Base-by-base conservation (phyloP, 2,797 vertebrate genomes). In the Scolopax bukidnonensis region DNA sequence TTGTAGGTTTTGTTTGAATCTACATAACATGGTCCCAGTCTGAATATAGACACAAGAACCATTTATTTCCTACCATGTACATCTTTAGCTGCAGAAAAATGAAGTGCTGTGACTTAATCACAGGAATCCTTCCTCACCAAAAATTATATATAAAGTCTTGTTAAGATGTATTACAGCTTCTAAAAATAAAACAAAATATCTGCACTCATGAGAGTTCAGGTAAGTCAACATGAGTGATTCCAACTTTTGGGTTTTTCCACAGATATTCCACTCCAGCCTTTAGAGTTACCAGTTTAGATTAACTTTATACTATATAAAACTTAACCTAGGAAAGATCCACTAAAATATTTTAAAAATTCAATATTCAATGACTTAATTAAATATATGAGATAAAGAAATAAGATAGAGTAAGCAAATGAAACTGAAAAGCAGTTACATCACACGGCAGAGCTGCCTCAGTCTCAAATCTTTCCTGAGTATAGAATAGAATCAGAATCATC, bases 121-220 rank as follows among this genome's bases (percentile, higher is more conserved):
- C 25, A 61, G 28, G 23, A 57, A 53, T 10, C 19, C 17, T 76
- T 73, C 53, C 74, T 84, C 30, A 59, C 19, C 48, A 63, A 7
- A 82, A 48, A 48, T 23, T 28, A 30, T 5, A 61, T 28, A 57
- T 11, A 33, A 36, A 50, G 11, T 70, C 63, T 64, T 57, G 10
- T 70, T 73, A 69, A 41, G 23, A 69, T 69, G 13, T 27, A 41
- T 50, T 69, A 19, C 21, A 76, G 28, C 9, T 43, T 91, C 32
- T 18, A 33, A 90, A 85, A 81, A 45, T 43, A 77, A 70, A 71
- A 85, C 41, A 19, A 73, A 78, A 53, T 74, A 64, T 64, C 50
- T 90, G 12, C 24, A 51, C 10, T 88, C 0, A 0, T 4, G 1
- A 45, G 11, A 47, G 47, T 47, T 20, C 47, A 47, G 11, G 11